Conservation (phyloP, 2,888 invertebrate genomes). For the Spilarctia lutea region DNA sequence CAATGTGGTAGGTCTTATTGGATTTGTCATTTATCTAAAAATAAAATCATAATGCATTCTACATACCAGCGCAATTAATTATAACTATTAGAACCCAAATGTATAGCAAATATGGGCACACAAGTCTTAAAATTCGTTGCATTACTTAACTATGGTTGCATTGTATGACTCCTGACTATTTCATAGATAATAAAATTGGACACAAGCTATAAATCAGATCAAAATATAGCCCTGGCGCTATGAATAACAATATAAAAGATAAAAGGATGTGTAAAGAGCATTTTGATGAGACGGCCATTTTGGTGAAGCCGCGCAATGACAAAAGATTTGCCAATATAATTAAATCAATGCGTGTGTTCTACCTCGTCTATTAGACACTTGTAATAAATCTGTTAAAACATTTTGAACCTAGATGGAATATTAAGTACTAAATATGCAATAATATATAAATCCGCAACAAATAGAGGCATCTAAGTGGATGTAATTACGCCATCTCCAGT, state of each 20-base stretch:
- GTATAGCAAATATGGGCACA: conserved; percentile 24
- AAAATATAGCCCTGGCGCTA: conserved; percentile 31
- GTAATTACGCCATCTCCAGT: background rate
- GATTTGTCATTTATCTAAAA: background rate
- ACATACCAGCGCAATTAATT: conserved; percentile 36
- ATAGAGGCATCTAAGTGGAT: background rate
- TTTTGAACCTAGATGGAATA: conserved; percentile 4
- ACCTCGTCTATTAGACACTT: conserved; percentile 21
- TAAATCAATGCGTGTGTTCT: conserved; percentile 34
- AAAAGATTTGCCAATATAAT: conserved; percentile 33
- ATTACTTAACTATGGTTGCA: conserved; percentile 20
- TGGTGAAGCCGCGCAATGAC: conserved; percentile 3
- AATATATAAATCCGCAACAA: background rate
- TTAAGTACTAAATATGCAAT: background rate
- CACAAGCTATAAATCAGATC: conserved; percentile 40
- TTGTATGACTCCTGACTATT: conserved; percentile 37
- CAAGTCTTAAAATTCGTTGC: conserved; percentile 5
- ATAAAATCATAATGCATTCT: too few species aligned
- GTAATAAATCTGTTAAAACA: conserved; percentile 19
- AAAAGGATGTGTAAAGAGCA: conserved; percentile 18
- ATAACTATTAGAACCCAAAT: conserved; percentile 37
- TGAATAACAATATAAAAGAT: conserved; percentile 47
- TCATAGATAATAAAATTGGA: conserved; percentile 35
- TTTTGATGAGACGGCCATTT: conserved; percentile 32
- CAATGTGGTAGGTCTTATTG: conserved; percentile 26